Evolutionary conservation across 2,797 vertebrate genomes (phyloP).

Genomic region (Enteromius mattozi): DNA sequence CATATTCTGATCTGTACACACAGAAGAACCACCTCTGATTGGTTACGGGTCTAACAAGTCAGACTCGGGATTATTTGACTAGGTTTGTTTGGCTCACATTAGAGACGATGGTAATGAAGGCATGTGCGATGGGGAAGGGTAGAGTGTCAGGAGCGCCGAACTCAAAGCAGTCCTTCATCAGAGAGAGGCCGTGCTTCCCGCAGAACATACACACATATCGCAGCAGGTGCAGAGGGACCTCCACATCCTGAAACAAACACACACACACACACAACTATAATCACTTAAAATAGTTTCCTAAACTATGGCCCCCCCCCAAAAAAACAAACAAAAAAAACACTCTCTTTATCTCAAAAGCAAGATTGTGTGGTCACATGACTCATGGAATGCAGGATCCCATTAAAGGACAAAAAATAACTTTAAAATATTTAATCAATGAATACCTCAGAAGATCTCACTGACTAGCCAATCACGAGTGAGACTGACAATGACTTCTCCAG

Average conservation of each 20-base stretch:
- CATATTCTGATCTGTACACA: constrained; percentile 86
- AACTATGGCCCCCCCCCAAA: neutral
- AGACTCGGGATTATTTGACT: neutral
- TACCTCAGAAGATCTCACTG: no score
- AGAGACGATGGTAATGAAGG: constrained; percentile 98
- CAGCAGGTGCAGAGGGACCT: constrained; percentile 96
- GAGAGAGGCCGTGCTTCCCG: constrained; percentile 95
- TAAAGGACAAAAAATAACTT: neutral
- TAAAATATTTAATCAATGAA: neutral
- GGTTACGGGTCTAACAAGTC: neutral
- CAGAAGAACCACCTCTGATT: neutral
- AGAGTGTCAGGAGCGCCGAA: constrained; percentile 91
- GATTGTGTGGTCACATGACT: neutral
- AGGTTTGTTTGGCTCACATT: constrained; percentile 84
- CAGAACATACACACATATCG: constrained; percentile 98
- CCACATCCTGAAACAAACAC: constrained; percentile 85
- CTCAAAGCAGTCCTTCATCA: constrained; percentile 99
- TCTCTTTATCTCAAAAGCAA: neutral
- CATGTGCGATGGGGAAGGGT: constrained; percentile 95
- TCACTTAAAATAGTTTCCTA: neutral
- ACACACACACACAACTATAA: constrained; percentile 26
- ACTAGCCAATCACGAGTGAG: no score
- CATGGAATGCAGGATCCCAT: no score
- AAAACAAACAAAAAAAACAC: no score
- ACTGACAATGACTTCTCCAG: neutral